Evolutionary conservation across 2,888 invertebrate genomes (phyloP).

Genomic region (Halocaridina rubra): DNA sequence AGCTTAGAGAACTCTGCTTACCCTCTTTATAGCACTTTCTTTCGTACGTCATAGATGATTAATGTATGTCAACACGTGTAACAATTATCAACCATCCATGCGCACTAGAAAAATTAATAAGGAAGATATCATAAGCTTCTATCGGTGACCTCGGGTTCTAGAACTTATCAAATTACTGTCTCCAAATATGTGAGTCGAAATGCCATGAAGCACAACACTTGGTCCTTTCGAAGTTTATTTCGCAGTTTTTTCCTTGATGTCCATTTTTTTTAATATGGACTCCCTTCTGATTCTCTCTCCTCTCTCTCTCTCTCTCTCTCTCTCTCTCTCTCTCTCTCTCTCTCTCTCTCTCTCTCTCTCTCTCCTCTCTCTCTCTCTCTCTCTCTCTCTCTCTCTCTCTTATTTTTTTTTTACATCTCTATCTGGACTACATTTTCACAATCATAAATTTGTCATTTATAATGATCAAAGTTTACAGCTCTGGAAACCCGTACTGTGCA

Average conservation of each 20-base stretch:
- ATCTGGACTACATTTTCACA: neutral
- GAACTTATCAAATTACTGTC: too few species aligned
- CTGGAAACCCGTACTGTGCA: neutral
- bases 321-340: slow-evolving; percentile 10
- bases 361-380: neutral
- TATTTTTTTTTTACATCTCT: neutral
- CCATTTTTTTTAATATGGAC: neutral
- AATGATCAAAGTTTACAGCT: neutral
- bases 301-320: slow-evolving; percentile 12
- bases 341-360: slow-evolving; percentile 15
- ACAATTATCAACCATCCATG: too few species aligned
- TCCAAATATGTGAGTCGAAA: too few species aligned
- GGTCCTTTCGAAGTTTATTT: too few species aligned
- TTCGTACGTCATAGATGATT: too few species aligned
- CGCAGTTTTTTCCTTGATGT: neutral
- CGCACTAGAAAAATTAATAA: too few species aligned
- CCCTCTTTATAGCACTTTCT: too few species aligned
- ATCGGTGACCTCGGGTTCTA: too few species aligned
- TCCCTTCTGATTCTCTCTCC: neutral
- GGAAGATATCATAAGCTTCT: too few species aligned
- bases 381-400: neutral
- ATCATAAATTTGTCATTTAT: neutral
- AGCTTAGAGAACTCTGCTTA: too few species aligned
- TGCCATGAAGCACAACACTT: too few species aligned
- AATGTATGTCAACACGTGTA: too few species aligned